Evolutionary conservation across 2,113 vertebrate species (phyloP).

Genomic region (Paraplagusia blochii): DNA sequence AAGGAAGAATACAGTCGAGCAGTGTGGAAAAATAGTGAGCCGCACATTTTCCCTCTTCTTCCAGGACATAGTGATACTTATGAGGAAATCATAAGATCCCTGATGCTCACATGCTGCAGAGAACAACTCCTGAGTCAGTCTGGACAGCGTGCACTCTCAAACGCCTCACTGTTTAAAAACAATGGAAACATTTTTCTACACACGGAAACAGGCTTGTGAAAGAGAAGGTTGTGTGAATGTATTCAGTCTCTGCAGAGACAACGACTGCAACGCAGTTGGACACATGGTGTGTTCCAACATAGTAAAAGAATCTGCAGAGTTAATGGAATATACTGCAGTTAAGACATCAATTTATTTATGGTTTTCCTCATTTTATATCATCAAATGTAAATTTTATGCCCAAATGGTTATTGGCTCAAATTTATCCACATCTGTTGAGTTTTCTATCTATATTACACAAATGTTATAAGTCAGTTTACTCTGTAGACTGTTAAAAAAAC

Average conservation of each 20-base stretch:
- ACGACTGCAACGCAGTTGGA: neutral
- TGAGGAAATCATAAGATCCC: slow-evolving; percentile 35
- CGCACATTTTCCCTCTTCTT: slow-evolving; percentile 21
- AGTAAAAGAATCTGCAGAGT: slow-evolving; percentile 9
- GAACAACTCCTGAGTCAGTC: slow-evolving; percentile 6
- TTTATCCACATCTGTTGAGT: too few species aligned
- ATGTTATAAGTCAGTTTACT: too few species aligned
- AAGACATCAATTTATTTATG: neutral
- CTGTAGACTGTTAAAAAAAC: too few species aligned
- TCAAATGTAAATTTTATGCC: too few species aligned
- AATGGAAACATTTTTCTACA: slow-evolving; percentile 41
- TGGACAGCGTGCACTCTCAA: slow-evolving; percentile 21
- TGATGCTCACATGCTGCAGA: slow-evolving; percentile 54
- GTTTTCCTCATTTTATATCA: too few species aligned
- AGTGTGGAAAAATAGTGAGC: slow-evolving; percentile 7
- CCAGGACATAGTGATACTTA: slow-evolving; percentile 24
- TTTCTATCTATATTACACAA: too few species aligned
- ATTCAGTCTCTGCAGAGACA: slow-evolving; percentile 12
- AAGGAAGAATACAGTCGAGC: slow-evolving; percentile 6
- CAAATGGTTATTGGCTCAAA: too few species aligned
- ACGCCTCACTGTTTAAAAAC: slow-evolving; percentile 43
- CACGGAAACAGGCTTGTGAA: slow-evolving; percentile 7
- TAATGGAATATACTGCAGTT: slow-evolving; percentile 11
- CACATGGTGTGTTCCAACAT: neutral
- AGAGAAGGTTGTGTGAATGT: slow-evolving; percentile 8